Conservation (phyloP, 64 coral and sea anemone species). For the Actinia tenebrosa region DNA sequence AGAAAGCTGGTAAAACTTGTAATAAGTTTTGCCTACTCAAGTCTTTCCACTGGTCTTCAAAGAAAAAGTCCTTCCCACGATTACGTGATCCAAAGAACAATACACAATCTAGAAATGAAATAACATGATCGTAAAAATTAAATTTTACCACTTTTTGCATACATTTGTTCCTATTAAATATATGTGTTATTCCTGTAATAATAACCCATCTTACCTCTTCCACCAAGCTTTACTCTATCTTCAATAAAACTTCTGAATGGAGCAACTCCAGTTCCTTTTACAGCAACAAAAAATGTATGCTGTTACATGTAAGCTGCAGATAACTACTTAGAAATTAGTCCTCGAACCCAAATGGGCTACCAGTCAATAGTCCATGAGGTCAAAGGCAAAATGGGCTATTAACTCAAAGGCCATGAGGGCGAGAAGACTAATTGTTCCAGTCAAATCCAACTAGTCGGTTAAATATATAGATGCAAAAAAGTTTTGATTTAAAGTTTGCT, state of each 20-base stretch:
- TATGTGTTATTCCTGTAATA: too few relatives aligned
- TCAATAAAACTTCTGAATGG: constrained; percentile 97
- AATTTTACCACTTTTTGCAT: too few relatives aligned
- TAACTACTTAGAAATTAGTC: too few relatives aligned
- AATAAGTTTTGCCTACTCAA: constrained; percentile 43
- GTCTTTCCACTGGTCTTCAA: constrained; percentile 68
- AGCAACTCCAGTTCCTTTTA: constrained; percentile 87
- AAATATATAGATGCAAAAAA: too few relatives aligned
- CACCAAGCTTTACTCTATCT: constrained; percentile 58
- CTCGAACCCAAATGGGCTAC: too few relatives aligned
- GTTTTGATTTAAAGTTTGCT: too few relatives aligned
- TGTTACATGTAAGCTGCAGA: background rate
- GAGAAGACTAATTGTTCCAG: background rate
- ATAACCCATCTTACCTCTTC: background rate
- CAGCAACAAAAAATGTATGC: background rate
- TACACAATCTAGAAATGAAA: constrained; percentile 39
- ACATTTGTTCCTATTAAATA: too few relatives aligned
- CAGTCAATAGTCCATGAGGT: too few relatives aligned
- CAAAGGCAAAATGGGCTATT: too few relatives aligned
- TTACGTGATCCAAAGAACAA: constrained; percentile 93
- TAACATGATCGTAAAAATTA: background rate
- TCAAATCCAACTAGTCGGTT: too few relatives aligned
- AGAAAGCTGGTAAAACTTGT: constrained; percentile 77
- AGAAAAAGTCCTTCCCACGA: constrained; percentile 79
- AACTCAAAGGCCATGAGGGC: too few relatives aligned